phyloP scores from a whole-genome alignment of 1,140 invertebrate species.

The Vollenhovia emeryi region DNA sequence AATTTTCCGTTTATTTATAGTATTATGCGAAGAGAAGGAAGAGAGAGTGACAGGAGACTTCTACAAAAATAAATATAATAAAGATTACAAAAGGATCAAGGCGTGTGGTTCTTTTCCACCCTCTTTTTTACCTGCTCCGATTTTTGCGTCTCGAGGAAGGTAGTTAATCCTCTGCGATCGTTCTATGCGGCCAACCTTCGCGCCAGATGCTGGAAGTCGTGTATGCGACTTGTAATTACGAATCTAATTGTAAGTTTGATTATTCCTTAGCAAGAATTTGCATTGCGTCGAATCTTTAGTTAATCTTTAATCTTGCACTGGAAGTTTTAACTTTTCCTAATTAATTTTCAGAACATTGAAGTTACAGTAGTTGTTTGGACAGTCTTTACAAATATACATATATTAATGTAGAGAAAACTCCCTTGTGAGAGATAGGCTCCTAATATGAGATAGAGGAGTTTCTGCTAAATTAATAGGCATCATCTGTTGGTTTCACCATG shows the following conservation, averaged over 20 bases:
- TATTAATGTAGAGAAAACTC: background rate
- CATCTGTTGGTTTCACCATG: no score
- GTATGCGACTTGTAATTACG: background rate
- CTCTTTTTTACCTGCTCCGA: background rate
- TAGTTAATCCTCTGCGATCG: background rate
- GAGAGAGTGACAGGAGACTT: constrained; percentile 76
- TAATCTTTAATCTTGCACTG: background rate
- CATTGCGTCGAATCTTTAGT: background rate
- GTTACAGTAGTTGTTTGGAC: background rate
- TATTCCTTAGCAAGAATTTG: background rate
- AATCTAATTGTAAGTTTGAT: background rate
- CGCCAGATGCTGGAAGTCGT: background rate
- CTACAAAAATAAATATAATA: constrained; percentile 77
- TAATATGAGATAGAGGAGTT: no score
- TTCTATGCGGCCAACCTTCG: background rate
- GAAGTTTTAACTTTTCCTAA: background rate
- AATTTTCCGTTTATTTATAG: constrained; percentile 75
- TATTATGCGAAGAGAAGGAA: constrained; percentile 67
- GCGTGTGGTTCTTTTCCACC: background rate
- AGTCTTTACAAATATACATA: background rate
- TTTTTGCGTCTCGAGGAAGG: background rate
- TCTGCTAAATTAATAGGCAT: no score
- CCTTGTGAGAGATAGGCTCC: no score
- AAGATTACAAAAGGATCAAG: constrained; percentile 69
- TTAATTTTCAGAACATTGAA: background rate